Base-by-base conservation (phyloP, 2,797 vertebrate species). In the Sylvia borin region DNA sequence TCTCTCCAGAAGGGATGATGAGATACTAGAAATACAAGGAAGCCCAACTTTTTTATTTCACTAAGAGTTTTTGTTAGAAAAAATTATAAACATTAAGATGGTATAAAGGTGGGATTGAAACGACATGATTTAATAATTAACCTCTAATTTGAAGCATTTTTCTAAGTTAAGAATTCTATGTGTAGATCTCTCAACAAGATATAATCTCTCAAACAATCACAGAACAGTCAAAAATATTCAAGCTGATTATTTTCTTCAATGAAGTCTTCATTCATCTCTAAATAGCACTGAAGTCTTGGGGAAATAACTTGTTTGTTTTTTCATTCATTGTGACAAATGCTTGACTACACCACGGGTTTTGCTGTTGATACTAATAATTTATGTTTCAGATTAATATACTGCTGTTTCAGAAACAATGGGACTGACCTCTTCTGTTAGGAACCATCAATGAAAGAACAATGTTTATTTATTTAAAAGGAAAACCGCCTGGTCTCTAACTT, bases 241-340 rank as follows among this genome's bases (percentile, higher is more conserved):
- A 55, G 43, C 3, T 25, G 32, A 68, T 90, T 76, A 73, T 80
- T 60, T 90, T 50, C 54, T 55, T 93, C 47, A 72, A 47, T 48
- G 6, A 58, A 29, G 24, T 47, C 77, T 93, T 83, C 57, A 85
- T 89, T 88, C 43, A 83, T 81, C 38, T 74, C 38, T 50, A 73
- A 95, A 80, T 64, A 92, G 38, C 68, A n/a, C 26, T 0, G 3
- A 72, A 24, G 40, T 72, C 88, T 79, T 57, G 19, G 21, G 68
- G 82, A 58, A 92, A 86, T 13, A 75, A 45, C 3, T 72, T 88
- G 82, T 84, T 95, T 92, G 74, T 93, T 95, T 95, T 90, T 77
- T 54, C 40, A 72, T 68, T 90, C 79, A 40, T 81, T 88, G 58
- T 72, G 73, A 84, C 50, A 68, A 91, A 83, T 29, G 38, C 5